Base-by-base conservation (phyloP, 2,113 vertebrate species). In the Seriola rivoliana region DNA sequence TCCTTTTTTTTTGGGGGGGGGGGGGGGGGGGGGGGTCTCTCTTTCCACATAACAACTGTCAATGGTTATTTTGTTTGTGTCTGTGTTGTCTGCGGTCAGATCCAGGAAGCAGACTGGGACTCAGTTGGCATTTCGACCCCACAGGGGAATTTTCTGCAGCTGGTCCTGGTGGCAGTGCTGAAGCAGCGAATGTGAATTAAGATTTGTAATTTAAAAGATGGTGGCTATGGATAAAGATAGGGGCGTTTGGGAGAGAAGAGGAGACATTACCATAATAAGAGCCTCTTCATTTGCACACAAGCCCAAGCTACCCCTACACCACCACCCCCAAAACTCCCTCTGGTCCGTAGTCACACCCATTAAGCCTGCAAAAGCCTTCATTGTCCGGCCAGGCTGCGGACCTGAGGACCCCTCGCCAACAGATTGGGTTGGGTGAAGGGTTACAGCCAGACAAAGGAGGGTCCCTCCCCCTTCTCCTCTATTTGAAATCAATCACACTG, bases 271-370 rank as follows among this genome's bases (percentile, higher is more conserved):
- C 95, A 96, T 95, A 94, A 95, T 94, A 95, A 95, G 93, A 91
- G 93, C 82, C 90, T 85, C 91, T 92, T 95, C 94, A 95, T 96
- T 95, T 95, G 88, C 95, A 95, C 93, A 95, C 92, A 95, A 90
- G 88, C 90, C 81, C 86, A 75, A 83, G 87, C 84, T 81, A 85
- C 68, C 86, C 89, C 87, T 73, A 59, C 70, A 79, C 42, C 72
- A 57, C 68, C 81, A 76, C 70, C 86, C 25, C 69, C 80, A 63
- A 48, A 81, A 78, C 82, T 84, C 86, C 87, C 84, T 78, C 80
- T 81, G 89, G 90, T 90, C 87, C 54, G 25, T 50, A 81, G 93
- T 92, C 93, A 93, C 94, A 93, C 91, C 93, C 94, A 91, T 94
- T 92, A 91, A 89, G 90, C 80, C 79, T 88, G 88, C 91, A 89